phyloP scores from a whole-genome alignment of 2,888 invertebrate genomes.

The Polia nebulosa region DNA sequence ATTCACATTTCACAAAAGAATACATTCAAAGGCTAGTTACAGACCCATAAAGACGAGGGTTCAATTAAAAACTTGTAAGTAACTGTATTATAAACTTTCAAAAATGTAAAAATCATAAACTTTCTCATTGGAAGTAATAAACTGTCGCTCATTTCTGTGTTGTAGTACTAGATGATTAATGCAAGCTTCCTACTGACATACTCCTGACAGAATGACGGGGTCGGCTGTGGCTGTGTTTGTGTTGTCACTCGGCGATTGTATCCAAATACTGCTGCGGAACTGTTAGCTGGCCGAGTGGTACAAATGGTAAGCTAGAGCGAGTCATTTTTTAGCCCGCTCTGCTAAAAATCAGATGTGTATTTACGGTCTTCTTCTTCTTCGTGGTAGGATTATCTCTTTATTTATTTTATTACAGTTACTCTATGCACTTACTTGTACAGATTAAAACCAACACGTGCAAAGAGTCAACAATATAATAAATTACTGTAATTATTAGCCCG shows the following conservation, averaged over 20 bases:
- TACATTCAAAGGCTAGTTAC: no score
- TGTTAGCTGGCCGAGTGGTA: constrained; percentile 22
- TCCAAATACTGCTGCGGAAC: constrained; percentile 58
- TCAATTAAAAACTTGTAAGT: no score
- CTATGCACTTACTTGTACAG: no score
- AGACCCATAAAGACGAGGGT: no score
- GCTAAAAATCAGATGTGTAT: neutral
- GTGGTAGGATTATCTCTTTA: no score
- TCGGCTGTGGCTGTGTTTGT: constrained; percentile 37
- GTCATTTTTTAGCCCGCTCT: no score
- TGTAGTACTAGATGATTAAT: constrained; percentile 51
- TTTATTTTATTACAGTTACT: no score
- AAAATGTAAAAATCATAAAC: neutral
- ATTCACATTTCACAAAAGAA: no score
- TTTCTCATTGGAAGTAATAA: constrained; percentile 15
- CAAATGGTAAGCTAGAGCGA: constrained; percentile 2
- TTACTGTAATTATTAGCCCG: no score
- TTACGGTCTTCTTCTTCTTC: neutral
- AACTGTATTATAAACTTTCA: no score
- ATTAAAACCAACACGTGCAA: no score
- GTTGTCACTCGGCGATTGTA: constrained; percentile 46
- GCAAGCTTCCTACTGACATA: constrained; percentile 42
- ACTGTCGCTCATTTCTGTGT: neutral
- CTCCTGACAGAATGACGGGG: constrained; percentile 44
- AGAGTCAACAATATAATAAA: no score